phyloP scores from a whole-genome alignment of 2,888 invertebrate genomes.

The Pandemis corylana region DNA sequence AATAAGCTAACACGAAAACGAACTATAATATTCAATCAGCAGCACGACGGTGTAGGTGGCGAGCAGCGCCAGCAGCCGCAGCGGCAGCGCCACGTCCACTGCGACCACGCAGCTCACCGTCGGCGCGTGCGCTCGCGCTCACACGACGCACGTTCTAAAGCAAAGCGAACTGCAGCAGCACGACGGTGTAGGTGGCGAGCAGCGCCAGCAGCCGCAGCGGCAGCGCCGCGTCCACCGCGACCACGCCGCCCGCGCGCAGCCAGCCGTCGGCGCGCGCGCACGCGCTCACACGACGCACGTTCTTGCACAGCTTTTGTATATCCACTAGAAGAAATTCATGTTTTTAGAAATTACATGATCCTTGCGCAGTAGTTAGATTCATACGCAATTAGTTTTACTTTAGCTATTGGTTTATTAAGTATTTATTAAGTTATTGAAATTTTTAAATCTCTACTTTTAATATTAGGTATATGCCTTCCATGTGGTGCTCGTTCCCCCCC shows the following conservation, averaged over 20 bases:
- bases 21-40: no score
- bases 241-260: slow-evolving; percentile 10
- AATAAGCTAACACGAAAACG: no score
- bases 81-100: slow-evolving; percentile 29
- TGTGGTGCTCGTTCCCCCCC: no score
- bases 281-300: slow-evolving; percentile 1
- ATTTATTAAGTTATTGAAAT: no score
- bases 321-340: background rate
- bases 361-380: no score
- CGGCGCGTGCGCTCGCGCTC: background rate
- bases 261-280: slow-evolving; percentile 11
- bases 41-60: slow-evolving; percentile 9
- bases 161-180: slow-evolving; percentile 26
- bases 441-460: no score
- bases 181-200: slow-evolving; percentile 19
- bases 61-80: slow-evolving; percentile 16
- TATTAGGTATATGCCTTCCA: no score
- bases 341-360: no score
- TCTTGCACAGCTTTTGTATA: slow-evolving; percentile 14
- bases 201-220: slow-evolving; percentile 25
- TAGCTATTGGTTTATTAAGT: no score
- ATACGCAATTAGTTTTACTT: no score
- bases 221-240: slow-evolving; percentile 29
- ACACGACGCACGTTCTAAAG: no score
- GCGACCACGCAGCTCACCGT: slow-evolving; percentile 6